phyloP scores from a whole-genome alignment of 2,113 vertebrate species.

The Monarcha castaneiventris region DNA sequence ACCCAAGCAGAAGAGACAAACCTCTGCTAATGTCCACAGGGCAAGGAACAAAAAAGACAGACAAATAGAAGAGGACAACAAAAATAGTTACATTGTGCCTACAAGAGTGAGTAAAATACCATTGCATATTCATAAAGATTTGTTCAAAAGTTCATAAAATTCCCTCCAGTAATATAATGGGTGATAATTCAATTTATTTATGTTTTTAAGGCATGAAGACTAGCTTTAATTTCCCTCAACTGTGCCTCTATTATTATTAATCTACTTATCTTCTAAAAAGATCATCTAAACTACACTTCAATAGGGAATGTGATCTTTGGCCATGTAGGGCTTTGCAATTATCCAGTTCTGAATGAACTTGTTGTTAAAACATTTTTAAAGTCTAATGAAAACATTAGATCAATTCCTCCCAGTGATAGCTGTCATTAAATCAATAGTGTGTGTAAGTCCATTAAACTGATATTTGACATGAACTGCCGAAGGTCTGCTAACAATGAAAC shows the following conservation, averaged over 20 bases:
- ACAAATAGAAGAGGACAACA: background rate
- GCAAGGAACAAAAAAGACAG: background rate
- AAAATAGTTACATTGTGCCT: background rate
- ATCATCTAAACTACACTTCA: constrained; percentile 44
- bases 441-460: constrained; percentile 40
- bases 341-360: constrained; percentile 69
- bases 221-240: constrained; percentile 27
- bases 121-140: background rate
- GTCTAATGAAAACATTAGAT: constrained; percentile 74
- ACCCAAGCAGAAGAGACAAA: background rate
- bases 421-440: constrained; percentile 77
- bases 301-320: constrained; percentile 6
- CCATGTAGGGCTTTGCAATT: background rate
- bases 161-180: constrained; percentile 8
- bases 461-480: constrained; percentile 15
- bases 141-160: constrained; percentile 27
- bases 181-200: constrained; percentile 53
- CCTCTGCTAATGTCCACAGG: background rate
- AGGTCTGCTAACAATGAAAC: constrained; percentile 38
- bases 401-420: constrained; percentile 42
- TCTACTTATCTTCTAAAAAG: constrained; percentile 27
- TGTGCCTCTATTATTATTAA: constrained; percentile 41
- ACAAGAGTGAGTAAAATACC: background rate
- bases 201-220: constrained; percentile 48
- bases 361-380: constrained; percentile 73